phyloP scores from a whole-genome alignment of 2,797 vertebrate species.

The Champsocephalus gunnari region DNA sequence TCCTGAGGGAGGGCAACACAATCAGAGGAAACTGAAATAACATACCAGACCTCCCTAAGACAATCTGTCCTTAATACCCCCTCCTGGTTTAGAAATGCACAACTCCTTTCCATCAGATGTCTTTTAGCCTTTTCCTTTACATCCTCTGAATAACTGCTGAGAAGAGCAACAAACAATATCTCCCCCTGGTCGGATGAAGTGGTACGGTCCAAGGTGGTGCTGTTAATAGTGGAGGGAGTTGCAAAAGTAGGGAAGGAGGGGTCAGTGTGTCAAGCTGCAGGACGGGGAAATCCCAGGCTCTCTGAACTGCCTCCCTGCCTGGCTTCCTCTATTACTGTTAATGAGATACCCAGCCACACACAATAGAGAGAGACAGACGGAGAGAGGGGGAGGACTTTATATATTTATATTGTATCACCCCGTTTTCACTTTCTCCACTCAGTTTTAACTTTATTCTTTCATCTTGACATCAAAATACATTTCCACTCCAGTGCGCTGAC shows the following conservation, averaged over 20 bases:
- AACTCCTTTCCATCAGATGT: slow-evolving; percentile 22
- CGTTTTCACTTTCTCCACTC: slow-evolving; percentile 28
- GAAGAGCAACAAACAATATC: slow-evolving; percentile 30
- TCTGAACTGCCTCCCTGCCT: slow-evolving; percentile 30
- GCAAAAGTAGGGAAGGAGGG: slow-evolving; percentile 49
- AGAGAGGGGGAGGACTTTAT: slow-evolving; percentile 7
- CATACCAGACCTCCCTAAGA: slow-evolving; percentile 41
- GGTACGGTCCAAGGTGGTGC: slow-evolving; percentile 53
- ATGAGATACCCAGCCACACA: slow-evolving; percentile 67
- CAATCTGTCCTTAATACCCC: slow-evolving; percentile 39
- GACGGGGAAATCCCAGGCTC: slow-evolving; percentile 72
- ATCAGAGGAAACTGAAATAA: slow-evolving; percentile 77
- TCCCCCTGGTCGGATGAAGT: slow-evolving; percentile 21
- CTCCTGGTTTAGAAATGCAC: slow-evolving; percentile 31
- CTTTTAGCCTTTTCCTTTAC: slow-evolving; percentile 35
- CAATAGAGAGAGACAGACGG: slow-evolving; percentile 9
- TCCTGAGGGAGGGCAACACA: slow-evolving; percentile 72
- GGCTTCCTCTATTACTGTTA: slow-evolving; percentile 64
- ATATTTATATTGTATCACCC: slow-evolving; percentile 26
- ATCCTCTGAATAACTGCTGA: slow-evolving; percentile 42
- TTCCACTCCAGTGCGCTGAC: slow-evolving; percentile 23
- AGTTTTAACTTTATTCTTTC: slow-evolving; percentile 11
- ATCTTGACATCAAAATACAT: slow-evolving; percentile 45
- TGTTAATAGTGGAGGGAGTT: slow-evolving; percentile 55
- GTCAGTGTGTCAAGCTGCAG: slow-evolving; percentile 67